Percentiles rank a stretch among this genome's conserved stretches.
phyloP scores from a whole-genome alignment of 2,113 vertebrate species.

The Steatornis caripensis region DNA sequence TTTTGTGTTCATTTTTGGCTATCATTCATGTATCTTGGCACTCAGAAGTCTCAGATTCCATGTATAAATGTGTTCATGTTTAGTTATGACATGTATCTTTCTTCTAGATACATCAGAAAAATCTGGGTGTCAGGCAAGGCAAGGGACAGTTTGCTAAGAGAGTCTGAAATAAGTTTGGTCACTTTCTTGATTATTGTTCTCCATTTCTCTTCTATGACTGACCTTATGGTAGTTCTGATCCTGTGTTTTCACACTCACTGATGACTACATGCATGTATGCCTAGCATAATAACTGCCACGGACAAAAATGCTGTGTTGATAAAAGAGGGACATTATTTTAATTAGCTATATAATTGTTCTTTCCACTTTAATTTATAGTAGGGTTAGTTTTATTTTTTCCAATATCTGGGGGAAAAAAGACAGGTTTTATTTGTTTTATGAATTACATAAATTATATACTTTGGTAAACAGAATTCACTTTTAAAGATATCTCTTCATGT shows the following conservation, averaged over 20 bases:
- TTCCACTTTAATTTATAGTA: not conserved
- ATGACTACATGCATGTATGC: not conserved
- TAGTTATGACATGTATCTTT: not conserved
- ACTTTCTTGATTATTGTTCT: not conserved
- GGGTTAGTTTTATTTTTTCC: not conserved
- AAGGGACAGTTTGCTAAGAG: not conserved
- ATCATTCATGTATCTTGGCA: not conserved
- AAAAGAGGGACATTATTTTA: not conserved
- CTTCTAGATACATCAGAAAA: not conserved
- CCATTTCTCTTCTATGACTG: not conserved
- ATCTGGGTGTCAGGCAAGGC: not conserved
- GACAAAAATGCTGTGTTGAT: not conserved
- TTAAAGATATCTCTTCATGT: not conserved
- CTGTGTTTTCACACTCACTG: not conserved
- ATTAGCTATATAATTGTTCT: not conserved
- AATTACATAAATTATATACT: not conserved
- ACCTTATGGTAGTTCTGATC: not conserved
- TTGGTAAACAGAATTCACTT: not conserved
- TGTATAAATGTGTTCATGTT: not conserved
- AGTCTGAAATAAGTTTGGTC: not conserved
- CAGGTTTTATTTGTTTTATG: not conserved
- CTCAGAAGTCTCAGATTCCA: not conserved
- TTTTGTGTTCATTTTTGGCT: not conserved
- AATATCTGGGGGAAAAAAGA: fast-evolving
- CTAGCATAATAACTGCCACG: not conserved